A percentile compares a stretch with the other conserved stretches of the same genome.
These are phyloP conservation scores for Carduelis carduelis DNA, from an alignment of 2,797 vertebrate genomes.

Conservation along the genomic window DNA sequence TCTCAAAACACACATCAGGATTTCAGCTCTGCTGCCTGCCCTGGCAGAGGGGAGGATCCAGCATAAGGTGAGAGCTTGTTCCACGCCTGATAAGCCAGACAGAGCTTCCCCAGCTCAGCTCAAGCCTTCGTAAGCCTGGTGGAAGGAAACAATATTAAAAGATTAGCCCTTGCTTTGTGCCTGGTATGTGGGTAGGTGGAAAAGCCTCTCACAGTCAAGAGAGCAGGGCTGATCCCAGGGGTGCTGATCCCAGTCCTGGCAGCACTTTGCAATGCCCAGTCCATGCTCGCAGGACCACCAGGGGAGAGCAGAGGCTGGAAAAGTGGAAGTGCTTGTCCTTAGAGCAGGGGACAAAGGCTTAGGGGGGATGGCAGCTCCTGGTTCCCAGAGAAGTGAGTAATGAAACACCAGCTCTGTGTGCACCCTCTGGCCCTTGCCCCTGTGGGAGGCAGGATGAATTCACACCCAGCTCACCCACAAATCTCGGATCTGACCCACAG, in stretches of 20 bases:
- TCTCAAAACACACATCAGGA: background rate
- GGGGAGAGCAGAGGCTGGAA: background rate
- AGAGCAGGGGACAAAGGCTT: background rate
- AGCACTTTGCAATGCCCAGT: background rate
- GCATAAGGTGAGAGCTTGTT: background rate
- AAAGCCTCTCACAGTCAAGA: background rate
- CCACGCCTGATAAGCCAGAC: accelerated
- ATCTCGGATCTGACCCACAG: background rate
- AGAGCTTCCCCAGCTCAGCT: background rate
- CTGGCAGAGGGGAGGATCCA: background rate
- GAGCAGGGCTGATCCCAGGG: background rate
- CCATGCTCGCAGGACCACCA: background rate
- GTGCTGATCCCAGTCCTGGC: accelerated
- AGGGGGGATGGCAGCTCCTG: background rate
- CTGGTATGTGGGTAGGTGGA: accelerated
- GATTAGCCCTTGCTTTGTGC: background rate
- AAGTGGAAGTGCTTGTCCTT: background rate
- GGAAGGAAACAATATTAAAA: background rate
- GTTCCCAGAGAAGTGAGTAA: accelerated
- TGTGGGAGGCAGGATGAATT: background rate
- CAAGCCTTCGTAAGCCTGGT: background rate
- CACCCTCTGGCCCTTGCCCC: accelerated
- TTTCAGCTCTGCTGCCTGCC: background rate
- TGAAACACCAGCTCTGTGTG: accelerated
- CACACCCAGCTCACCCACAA: accelerated